Conservation (phyloP, 1,140 invertebrate species). For the Epicauta chinensis region DNA sequence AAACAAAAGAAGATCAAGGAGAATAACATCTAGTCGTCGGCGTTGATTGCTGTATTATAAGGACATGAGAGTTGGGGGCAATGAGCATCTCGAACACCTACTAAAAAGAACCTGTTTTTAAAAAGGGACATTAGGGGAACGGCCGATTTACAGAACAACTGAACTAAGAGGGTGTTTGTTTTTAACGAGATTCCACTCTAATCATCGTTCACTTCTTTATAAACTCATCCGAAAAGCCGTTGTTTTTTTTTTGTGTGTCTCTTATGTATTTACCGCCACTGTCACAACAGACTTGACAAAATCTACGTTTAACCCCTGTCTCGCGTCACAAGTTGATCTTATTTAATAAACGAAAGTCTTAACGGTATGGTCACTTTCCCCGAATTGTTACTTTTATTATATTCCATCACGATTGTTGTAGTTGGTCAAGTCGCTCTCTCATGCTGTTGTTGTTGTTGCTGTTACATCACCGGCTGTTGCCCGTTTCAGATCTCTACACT, state of each 20-base stretch:
- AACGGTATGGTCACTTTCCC: neutral
- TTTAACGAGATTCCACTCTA: constrained; percentile 37
- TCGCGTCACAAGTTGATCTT: constrained; percentile 1
- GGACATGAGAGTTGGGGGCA: constrained; percentile 21
- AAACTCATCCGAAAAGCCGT: constrained; percentile 17
- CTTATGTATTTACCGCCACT: too few relatives aligned
- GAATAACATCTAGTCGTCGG: constrained; percentile 26
- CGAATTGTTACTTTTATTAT: constrained; percentile 20
- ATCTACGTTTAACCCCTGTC: too few relatives aligned
- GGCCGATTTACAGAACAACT: constrained; percentile 31
- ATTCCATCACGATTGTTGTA: constrained; percentile 22
- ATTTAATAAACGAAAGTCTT: constrained; percentile 23
- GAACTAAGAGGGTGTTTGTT: constrained; percentile 33
- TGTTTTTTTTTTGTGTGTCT: too few relatives aligned
- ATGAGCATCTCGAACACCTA: constrained; percentile 32
- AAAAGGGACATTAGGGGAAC: constrained; percentile 20
- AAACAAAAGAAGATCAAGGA: constrained; percentile 27
- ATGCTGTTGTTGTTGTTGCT: constrained; percentile 2
- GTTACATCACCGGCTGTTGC: constrained; percentile 11
- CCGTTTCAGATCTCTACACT: constrained; percentile 7
- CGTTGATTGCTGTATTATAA: constrained; percentile 34
- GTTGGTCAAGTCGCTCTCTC: constrained; percentile 8
- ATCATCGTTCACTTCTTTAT: constrained; percentile 27
- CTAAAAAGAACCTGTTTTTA: constrained; percentile 30
- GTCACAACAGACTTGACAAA: too few relatives aligned